Base-by-base conservation (phyloP, 2,888 invertebrate genomes). In the Lagria hirta region DNA sequence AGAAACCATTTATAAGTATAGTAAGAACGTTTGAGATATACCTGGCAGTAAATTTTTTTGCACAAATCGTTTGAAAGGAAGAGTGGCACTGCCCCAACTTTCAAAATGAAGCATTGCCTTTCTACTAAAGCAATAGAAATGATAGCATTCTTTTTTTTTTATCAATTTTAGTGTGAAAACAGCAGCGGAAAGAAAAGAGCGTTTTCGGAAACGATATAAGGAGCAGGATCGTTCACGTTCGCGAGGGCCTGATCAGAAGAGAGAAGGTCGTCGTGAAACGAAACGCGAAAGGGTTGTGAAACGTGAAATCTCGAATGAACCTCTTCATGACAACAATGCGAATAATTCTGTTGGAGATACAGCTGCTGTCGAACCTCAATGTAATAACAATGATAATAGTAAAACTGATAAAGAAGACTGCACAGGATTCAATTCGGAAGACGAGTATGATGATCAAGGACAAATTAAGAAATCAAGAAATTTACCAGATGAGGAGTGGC, bases 391-490 rank as follows among this genome's bases (percentile, higher is more conserved):
- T 41, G 60, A 63, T 42, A 38, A 24, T 4, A 53, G 50, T 28
- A 60, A 49, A 29, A 52, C 49, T 40, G 58, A 49, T 5, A 68
- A 69, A 37, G 72, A 71, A 59, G 72, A 72, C 49, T 66, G 63
- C 18, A 70, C 69, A 43, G 72, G 72, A 1, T 71, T 69, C 51
- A 72, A 72, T 51, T 71, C 70, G 49, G 72, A 72, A 50, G 72
- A 72, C 57, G 72, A 72, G 49, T 72, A 72, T 56, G 68, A 66
- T 52, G 64, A 65, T 36, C 61, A 58, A 20, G 53, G 51, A 28
- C 49, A 56, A 28, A 30, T 54, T 30, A n/a, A n/a, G n/a, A 60
- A 60, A 34, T 58, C 61, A 30, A 51, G 61, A 35, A 50, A 64
- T 51, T 54, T 70, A 13, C 67, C 69, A 17, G 69, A 67, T 54